Evolutionary conservation across 23 tunicate genomes (phyloP).

Genomic region (Phallusia fumigata): DNA sequence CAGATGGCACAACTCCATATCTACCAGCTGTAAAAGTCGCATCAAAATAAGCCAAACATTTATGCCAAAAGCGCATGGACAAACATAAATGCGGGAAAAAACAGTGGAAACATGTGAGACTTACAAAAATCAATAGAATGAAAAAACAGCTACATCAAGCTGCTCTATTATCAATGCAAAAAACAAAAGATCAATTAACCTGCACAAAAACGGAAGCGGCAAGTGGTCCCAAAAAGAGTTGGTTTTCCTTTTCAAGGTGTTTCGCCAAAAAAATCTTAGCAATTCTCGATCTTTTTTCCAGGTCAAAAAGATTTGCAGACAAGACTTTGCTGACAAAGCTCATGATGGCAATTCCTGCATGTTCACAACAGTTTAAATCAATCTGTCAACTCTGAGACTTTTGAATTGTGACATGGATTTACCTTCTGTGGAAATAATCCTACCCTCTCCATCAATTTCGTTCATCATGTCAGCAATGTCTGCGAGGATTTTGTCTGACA

Average conservation of each 20-base stretch:
- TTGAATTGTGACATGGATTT: neutral
- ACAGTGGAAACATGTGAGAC: too few relatives aligned
- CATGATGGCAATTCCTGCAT: slow-evolving; percentile 42
- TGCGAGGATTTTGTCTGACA: slow-evolving; percentile 23
- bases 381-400: neutral
- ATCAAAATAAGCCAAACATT: too few relatives aligned
- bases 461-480: slow-evolving; percentile 29
- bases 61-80: too few relatives aligned
- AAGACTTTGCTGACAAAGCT: slow-evolving; percentile 36
- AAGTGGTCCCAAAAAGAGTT: slow-evolving; percentile 44
- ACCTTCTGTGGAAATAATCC: slow-evolving; percentile 21
- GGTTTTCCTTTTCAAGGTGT: slow-evolving; percentile 19
- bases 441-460: slow-evolving; percentile 23
- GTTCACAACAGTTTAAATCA: neutral
- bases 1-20: too few relatives aligned
- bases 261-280: slow-evolving; percentile 20
- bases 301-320: slow-evolving; percentile 12
- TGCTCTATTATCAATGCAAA: too few relatives aligned
- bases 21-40: too few relatives aligned
- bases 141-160: too few relatives aligned
- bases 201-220: slow-evolving; percentile 43
- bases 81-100: too few relatives aligned
- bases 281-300: slow-evolving; percentile 24
- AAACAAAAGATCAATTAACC: too few relatives aligned
- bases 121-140: too few relatives aligned